Base-by-base conservation (phyloP, 2,797 vertebrate species). In the Heliangelus exortis region DNA sequence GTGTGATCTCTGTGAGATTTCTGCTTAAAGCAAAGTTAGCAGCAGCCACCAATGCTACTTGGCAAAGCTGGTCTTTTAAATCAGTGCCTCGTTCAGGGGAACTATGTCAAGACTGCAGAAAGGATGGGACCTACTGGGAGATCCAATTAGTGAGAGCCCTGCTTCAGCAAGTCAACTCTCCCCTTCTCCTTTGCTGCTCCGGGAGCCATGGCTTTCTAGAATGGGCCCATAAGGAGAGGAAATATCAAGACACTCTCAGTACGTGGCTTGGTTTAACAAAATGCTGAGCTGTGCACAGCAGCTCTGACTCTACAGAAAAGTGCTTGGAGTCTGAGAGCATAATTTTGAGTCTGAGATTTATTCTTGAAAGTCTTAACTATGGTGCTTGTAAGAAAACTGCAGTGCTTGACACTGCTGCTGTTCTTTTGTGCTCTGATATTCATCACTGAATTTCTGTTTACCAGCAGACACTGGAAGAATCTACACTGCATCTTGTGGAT, bases 21-120 rank as follows among this genome's bases (percentile, higher is more conserved):
- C 63, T 88, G 11, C 79, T 96, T 23, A 21, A 87, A 89, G 53
- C 68, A n/a, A 84, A 84, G 79, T 48, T 82, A 87, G 69, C 55
- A 88, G 68, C 71, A 90, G n/a, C 67, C 34, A 82, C 12, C 55
- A 61, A 48, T 29, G 54, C 36, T 80, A 41, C 69, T 1, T 5
- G 10, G 68, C 23, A 65, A 69, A 59, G 50, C 0, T 1, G 20
- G 65, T 21, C 5, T 65, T 6, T 74, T 57, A 22, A 36, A 80
- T 45, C 10, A 2, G 17, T 45, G 45, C 76, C 80, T 87, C 31
- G 59, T 59, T 92, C 74, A 69, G 63, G 53, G 73, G 63, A 54
- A 63, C n/a, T 41, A 25, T 0, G 1, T 31, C 0, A n/a, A 78
- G 76, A 15, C 59, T 72, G 68, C 43, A 84, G 87, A 39, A 18